These are phyloP conservation scores for Eptesicus fuscus DNA, from an alignment of 2,113 vertebrate species.

Conservation along the genomic window DNA sequence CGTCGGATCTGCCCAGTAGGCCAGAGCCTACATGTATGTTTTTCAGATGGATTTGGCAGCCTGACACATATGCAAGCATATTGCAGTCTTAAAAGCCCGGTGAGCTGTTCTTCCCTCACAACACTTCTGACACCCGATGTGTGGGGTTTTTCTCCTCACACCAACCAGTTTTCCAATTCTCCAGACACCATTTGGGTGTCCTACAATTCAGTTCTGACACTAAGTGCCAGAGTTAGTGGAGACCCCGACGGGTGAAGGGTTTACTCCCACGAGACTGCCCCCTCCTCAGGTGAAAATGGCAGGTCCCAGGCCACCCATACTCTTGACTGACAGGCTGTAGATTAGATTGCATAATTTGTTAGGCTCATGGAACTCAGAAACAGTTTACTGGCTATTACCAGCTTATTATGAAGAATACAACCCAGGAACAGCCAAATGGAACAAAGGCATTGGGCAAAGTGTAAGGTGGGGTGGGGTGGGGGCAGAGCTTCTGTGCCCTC, in stretches of 20 bases:
- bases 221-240: background rate
- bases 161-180: background rate
- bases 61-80: background rate
- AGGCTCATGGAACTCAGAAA: background rate
- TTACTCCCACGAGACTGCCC: background rate
- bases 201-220: background rate
- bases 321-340: background rate
- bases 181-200: background rate
- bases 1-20: constrained; percentile 74
- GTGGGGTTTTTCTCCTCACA: background rate
- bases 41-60: constrained; percentile 54
- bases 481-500: background rate
- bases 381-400: background rate
- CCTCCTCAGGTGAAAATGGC: background rate
- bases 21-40: constrained; percentile 58
- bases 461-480: background rate
- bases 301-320: background rate
- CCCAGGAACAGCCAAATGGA: background rate
- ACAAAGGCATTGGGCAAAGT: background rate
- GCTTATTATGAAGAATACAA: background rate
- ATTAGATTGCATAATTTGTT: background rate
- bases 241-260: background rate
- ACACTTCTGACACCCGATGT: background rate
- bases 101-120: background rate
- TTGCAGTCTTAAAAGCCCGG: background rate